Conservation (phyloP, 1,140 invertebrate genomes). For the Augochlora pura region DNA sequence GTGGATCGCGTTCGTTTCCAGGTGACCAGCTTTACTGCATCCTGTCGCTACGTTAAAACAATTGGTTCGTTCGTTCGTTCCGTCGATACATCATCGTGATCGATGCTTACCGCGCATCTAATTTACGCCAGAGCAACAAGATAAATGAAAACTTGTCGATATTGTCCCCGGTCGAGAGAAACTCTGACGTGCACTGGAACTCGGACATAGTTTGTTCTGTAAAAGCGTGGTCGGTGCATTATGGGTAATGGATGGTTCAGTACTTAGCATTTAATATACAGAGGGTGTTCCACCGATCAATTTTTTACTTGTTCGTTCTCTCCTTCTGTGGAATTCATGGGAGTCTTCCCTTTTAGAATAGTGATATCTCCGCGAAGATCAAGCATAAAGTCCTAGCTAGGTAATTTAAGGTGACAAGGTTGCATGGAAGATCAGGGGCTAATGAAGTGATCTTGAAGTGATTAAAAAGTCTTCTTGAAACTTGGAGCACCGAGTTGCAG, state of each 20-base stretch:
- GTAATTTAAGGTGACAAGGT: not conserved
- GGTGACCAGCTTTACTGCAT: not conserved
- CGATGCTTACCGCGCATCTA: slow-evolving; percentile 10
- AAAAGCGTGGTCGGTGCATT: not conserved
- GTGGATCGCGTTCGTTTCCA: too few species aligned
- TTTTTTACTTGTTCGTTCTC: too few species aligned
- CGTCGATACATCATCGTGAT: slow-evolving; percentile 4
- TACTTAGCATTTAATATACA: not conserved
- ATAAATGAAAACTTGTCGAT: slow-evolving; percentile 9
- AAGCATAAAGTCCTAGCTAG: not conserved
- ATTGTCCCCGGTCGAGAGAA: not conserved
- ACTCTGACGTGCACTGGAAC: not conserved
- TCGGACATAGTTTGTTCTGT: not conserved
- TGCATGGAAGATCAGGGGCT: not conserved
- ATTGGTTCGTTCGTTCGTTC: not conserved
- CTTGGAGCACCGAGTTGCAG: not conserved
- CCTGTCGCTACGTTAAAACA: not conserved
- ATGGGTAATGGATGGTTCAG: not conserved
- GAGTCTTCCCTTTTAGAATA: too few species aligned
- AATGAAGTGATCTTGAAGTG: not conserved
- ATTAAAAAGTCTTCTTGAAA: not conserved
- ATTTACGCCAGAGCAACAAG: slow-evolving; percentile 24
- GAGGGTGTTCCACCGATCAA: too few species aligned
- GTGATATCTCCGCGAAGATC: too few species aligned
- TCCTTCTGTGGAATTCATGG: too few species aligned